Evolutionary conservation across 2,888 invertebrate species (phyloP).

Genomic region (Stenurella melanura): DNA sequence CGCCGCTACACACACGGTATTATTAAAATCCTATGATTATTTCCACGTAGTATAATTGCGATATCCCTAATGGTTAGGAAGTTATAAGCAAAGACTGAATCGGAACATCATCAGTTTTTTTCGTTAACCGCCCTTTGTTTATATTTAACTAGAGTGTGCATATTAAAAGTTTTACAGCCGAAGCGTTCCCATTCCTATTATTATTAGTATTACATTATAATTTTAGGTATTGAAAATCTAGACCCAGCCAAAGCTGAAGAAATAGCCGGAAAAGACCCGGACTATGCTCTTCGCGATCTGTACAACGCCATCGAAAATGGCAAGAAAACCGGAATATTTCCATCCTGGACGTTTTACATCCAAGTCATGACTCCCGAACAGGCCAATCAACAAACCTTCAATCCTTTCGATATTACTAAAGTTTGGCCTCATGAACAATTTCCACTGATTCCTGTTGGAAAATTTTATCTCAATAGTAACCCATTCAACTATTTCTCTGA

Average conservation of each 20-base stretch:
- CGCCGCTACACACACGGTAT: too few relatives aligned
- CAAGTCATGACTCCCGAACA: slow-evolving; percentile 89
- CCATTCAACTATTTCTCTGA: slow-evolving; percentile 94
- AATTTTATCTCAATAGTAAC: slow-evolving; percentile 87
- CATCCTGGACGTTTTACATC: slow-evolving; percentile 87
- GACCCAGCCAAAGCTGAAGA: slow-evolving; percentile 79
- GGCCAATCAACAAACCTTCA: slow-evolving; percentile 85
- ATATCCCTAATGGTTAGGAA: too few relatives aligned
- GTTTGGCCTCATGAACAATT: slow-evolving; percentile 90
- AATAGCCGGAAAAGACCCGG: slow-evolving; percentile 85
- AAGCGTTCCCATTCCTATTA: too few relatives aligned
- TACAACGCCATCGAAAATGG: slow-evolving; percentile 86
- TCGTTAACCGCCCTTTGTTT: too few relatives aligned
- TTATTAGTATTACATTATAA: too few relatives aligned
- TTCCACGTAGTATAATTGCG: too few relatives aligned
- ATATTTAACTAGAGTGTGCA: too few relatives aligned
- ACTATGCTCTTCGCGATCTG: slow-evolving; percentile 89
- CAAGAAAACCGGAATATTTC: slow-evolving; percentile 74
- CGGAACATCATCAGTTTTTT: too few relatives aligned
- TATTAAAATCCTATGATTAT: too few relatives aligned
- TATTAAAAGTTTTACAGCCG: too few relatives aligned
- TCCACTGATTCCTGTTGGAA: slow-evolving; percentile 90
- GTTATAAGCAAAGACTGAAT: too few relatives aligned
- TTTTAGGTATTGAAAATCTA: slow-evolving; percentile 81
- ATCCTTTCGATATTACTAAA: slow-evolving; percentile 87